phyloP scores from a whole-genome alignment of 1,140 invertebrate species.

The Lepidurus packardi region DNA sequence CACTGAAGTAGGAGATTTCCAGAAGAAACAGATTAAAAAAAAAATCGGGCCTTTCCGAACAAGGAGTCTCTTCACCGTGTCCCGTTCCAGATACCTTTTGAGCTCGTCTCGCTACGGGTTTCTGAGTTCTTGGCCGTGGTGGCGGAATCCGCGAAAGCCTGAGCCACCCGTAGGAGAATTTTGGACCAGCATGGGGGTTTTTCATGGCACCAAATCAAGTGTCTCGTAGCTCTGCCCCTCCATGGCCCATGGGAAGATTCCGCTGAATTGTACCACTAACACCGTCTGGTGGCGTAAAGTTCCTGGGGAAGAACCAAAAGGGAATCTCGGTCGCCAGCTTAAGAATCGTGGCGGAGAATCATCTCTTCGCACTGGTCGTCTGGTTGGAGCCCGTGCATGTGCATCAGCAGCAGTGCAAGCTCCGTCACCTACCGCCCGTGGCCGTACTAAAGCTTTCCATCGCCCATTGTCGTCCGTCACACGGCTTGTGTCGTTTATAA shows the following conservation, averaged over 20 bases:
- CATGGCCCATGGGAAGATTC: neutral
- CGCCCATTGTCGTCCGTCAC: neutral
- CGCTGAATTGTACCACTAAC: neutral
- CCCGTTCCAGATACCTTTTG: neutral
- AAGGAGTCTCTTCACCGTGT: neutral
- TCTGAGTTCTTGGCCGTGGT: neutral
- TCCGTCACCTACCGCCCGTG: neutral
- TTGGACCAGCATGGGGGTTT: neutral
- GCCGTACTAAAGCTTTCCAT: conserved; percentile 18
- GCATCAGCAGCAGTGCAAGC: conserved; percentile 2
- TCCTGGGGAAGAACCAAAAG: neutral
- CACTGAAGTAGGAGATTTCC: neutral
- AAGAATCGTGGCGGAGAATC: conserved; percentile 15
- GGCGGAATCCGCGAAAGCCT: neutral
- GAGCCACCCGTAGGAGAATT: neutral
- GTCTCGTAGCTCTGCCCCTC: neutral
- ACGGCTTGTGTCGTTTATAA: conserved; percentile 1
- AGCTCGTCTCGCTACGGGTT: neutral
- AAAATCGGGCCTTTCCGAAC: neutral
- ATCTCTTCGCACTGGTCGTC: conserved; percentile 8
- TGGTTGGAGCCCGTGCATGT: conserved; percentile 20
- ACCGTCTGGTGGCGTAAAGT: neutral
- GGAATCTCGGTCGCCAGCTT: neutral
- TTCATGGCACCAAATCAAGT: neutral
- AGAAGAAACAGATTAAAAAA: neutral